Conservation (phyloP, 2,113 vertebrate species). For the Serranochromis macrocephalus region DNA sequence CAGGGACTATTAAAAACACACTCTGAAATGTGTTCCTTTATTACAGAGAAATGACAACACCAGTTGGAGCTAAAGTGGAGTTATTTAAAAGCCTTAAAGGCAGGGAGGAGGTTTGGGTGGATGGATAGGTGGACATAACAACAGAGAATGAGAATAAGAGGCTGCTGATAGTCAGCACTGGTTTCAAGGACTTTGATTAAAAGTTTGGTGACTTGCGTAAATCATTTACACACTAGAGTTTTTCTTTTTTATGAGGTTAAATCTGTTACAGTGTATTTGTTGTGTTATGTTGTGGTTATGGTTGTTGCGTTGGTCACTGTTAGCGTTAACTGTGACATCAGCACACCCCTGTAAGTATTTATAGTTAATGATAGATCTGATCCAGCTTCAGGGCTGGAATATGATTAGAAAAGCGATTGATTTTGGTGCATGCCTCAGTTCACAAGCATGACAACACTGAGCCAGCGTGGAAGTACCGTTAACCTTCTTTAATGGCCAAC, state of each 20-base stretch:
- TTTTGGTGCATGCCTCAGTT: rapidly evolving
- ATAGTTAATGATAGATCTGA: background rate
- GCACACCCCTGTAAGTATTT: background rate
- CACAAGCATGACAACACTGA: background rate
- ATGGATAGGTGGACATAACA: background rate
- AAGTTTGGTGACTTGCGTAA: background rate
- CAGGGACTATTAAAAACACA: background rate
- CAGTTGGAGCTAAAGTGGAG: rapidly evolving
- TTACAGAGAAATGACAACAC: background rate
- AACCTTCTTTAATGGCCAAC: background rate
- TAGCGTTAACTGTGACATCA: background rate
- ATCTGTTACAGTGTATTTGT: background rate
- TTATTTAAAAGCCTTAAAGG: background rate
- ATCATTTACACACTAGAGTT: background rate
- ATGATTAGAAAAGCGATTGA: background rate
- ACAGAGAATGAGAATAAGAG: background rate
- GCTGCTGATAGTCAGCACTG: background rate
- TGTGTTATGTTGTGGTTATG: background rate
- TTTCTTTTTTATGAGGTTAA: background rate
- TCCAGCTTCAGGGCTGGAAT: background rate
- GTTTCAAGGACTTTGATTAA: background rate
- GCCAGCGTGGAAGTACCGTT: background rate
- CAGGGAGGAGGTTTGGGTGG: background rate
- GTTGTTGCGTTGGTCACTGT: background rate
- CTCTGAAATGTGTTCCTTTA: background rate